A percentile compares a stretch with the other conserved stretches of the same genome.
Evolutionary conservation across 30 jellyfish, hydroid and myxozoan genomes (phyloP).

Genomic region (Turritopsis rubra): DNA sequence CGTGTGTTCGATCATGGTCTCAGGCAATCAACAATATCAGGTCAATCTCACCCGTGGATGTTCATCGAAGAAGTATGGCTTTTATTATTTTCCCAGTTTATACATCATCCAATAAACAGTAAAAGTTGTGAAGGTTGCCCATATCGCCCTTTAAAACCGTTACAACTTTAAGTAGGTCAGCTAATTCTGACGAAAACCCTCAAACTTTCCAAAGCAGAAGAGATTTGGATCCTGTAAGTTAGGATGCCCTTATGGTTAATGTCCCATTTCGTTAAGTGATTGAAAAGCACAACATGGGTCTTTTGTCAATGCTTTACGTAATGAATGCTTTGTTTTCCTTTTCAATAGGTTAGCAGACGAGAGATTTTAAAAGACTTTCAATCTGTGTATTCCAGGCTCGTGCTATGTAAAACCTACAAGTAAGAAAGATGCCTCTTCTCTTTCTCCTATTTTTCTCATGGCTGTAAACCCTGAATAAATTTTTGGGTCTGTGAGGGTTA

Average conservation of each 20-base stretch:
- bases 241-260: too few species aligned
- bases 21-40: constrained; percentile 38
- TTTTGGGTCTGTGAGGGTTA: background rate
- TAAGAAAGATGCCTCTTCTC: background rate
- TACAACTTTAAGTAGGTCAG: background rate
- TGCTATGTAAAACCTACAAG: constrained; percentile 93
- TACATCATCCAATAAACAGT: too few species aligned
- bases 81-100: too few species aligned
- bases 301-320: too few species aligned
- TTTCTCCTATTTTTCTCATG: background rate
- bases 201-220: too few species aligned
- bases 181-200: too few species aligned
- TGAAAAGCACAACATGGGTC: too few species aligned
- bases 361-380: constrained; percentile 72
- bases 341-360: constrained; percentile 64
- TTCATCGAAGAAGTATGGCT: constrained; percentile 70
- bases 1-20: constrained; percentile 71
- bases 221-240: too few species aligned
- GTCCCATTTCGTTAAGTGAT: too few species aligned
- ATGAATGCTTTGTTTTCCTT: background rate
- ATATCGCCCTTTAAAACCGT: background rate
- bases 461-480: background rate
- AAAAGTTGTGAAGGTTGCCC: background rate
- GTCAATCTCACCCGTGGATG: constrained; percentile 84
- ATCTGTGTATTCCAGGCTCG: constrained; percentile 83